phyloP scores from a whole-genome alignment of 2,797 vertebrate genomes.

The Alectoris magna region DNA sequence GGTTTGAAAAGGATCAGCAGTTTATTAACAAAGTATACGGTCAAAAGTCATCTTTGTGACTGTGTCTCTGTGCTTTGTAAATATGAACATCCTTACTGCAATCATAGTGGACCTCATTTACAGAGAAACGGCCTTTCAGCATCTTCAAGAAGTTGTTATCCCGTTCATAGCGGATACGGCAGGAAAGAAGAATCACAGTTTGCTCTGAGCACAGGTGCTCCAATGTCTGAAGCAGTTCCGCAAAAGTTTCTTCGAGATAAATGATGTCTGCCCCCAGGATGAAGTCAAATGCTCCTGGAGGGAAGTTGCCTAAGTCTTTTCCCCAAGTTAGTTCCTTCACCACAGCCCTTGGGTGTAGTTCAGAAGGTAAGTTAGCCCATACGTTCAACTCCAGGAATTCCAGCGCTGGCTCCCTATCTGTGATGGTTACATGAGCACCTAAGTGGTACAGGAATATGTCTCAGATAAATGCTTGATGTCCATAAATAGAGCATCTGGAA shows the following conservation, averaged over 20 bases:
- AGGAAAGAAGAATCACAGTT: constrained; percentile 87
- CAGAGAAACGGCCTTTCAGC: constrained; percentile 82
- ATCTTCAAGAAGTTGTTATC: constrained; percentile 88
- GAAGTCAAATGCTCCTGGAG: constrained; percentile 85
- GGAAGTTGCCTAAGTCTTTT: constrained; percentile 82
- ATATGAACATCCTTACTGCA: constrained; percentile 87
- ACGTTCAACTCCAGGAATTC: constrained; percentile 90
- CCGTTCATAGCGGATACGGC: constrained; percentile 92
- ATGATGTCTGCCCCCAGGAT: constrained; percentile 94
- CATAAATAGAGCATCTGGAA: not conserved
- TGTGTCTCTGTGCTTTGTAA: constrained; percentile 84
- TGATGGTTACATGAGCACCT: constrained; percentile 93
- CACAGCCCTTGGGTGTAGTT: constrained; percentile 71
- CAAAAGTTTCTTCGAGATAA: constrained; percentile 95
- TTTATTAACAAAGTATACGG: not conserved
- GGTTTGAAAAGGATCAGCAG: not conserved
- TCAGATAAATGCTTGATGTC: not conserved
- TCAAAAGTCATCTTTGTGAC: constrained; percentile 77
- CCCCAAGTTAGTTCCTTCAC: constrained; percentile 95
- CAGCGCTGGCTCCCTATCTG: constrained; percentile 88
- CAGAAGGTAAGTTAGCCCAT: constrained; percentile 85
- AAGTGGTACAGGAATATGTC: not conserved
- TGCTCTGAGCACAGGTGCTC: constrained; percentile 85
- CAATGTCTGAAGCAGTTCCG: constrained; percentile 87
- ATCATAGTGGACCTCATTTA: constrained; percentile 88